These are phyloP conservation scores for Polypterus senegalus DNA, from an alignment of 2,113 vertebrate species.

Conservation along the genomic window DNA sequence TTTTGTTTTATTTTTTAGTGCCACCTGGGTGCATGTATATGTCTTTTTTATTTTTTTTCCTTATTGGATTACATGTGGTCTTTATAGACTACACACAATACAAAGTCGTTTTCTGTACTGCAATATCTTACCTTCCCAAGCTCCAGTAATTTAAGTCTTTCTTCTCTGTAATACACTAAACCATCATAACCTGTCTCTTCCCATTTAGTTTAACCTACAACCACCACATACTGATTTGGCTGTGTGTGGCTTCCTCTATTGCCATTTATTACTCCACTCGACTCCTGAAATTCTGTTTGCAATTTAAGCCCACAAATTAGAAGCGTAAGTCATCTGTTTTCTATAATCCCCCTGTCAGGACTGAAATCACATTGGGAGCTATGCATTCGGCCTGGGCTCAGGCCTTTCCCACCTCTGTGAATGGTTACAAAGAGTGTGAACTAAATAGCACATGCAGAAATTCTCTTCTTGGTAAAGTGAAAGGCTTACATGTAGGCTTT, in stretches of 20 bases:
- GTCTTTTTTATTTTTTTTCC: conserved; percentile 14
- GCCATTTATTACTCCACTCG: conserved; percentile 81
- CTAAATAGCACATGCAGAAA: conserved; percentile 15
- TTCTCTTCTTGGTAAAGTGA: no score
- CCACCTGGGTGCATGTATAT: neutral
- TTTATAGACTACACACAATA: conserved; percentile 54
- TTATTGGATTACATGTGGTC: conserved; percentile 30
- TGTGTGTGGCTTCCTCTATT: conserved; percentile 74
- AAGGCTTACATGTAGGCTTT: no score
- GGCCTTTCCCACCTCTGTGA: conserved; percentile 47
- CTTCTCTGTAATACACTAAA: conserved; percentile 71
- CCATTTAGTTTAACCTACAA: conserved; percentile 80
- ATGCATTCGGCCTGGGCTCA: conserved; percentile 50
- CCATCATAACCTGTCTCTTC: conserved; percentile 81
- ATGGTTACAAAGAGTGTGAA: conserved; percentile 46
- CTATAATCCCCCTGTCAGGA: conserved; percentile 92
- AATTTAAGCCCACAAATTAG: conserved; percentile 98
- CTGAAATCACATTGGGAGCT: conserved; percentile 73
- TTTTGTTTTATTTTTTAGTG: no score
- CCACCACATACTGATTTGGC: conserved; percentile 67
- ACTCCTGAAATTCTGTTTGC: conserved; percentile 98
- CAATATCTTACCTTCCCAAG: conserved; percentile 54
- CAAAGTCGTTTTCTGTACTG: conserved; percentile 52
- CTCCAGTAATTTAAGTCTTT: conserved; percentile 76
- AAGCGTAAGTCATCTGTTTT: conserved; percentile 98